A percentile compares a stretch with the other conserved stretches of the same genome.
These are phyloP conservation scores for Clarias pachynema DNA, from an alignment of 2,797 vertebrate species.

Conservation along the genomic window DNA sequence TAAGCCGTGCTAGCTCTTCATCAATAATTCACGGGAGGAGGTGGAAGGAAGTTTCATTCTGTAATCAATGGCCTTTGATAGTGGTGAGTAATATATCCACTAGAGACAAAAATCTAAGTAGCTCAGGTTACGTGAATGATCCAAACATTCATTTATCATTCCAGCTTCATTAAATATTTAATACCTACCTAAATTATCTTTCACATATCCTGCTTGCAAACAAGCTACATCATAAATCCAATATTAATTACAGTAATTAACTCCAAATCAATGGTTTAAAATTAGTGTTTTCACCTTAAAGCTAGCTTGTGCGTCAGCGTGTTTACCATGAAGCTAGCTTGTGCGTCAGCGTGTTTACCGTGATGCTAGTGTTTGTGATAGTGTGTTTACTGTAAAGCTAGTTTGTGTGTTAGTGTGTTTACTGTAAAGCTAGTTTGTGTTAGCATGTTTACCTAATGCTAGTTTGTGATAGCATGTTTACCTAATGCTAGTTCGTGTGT, in stretches of 20 bases:
- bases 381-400: not conserved
- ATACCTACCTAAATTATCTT: slow-evolving; percentile 10
- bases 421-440: not conserved
- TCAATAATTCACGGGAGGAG: slow-evolving; percentile 48
- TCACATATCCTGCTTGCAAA: not conserved
- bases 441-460: not conserved
- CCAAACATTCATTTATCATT: slow-evolving; percentile 24
- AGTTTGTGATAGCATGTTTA: not conserved
- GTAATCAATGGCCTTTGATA: slow-evolving; percentile 35
- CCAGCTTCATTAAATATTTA: slow-evolving; percentile 8
- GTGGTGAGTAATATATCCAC: slow-evolving; percentile 23
- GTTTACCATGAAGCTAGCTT: not conserved
- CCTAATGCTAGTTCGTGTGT: not conserved
- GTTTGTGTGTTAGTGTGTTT: not conserved
- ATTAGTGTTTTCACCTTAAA: not conserved
- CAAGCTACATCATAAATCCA: not conserved
- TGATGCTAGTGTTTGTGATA: not conserved
- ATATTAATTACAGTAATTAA: not conserved
- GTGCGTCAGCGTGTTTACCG: not conserved
- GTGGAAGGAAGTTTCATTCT: slow-evolving; percentile 25
- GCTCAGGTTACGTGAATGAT: slow-evolving; percentile 16
- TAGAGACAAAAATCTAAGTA: slow-evolving; percentile 28
- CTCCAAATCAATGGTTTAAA: not conserved
- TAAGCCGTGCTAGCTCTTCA: slow-evolving; percentile 11
- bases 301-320: not conserved